Evolutionary conservation across 2,888 invertebrate genomes (phyloP).

Genomic region (Napeogenes sylphis): DNA sequence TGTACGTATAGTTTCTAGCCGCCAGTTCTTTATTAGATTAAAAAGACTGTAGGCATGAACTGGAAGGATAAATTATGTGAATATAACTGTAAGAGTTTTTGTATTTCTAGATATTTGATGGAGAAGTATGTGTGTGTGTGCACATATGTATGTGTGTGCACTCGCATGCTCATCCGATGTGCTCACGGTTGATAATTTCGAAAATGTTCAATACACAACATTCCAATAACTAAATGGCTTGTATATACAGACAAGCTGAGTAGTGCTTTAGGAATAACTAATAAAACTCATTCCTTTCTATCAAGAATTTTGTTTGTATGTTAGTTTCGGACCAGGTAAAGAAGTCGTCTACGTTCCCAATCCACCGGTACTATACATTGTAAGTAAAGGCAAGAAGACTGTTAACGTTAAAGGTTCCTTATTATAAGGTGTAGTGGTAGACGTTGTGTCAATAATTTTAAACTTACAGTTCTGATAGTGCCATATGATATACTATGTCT

Average conservation of each 20-base stretch:
- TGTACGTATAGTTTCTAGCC: conserved; percentile 12
- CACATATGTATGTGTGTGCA: conserved; percentile 39
- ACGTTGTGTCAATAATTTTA: conserved; percentile 23
- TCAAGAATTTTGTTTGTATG: conserved; percentile 17
- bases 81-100: background rate
- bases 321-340: conserved; percentile 29
- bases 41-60: too few species aligned
- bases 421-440: conserved; percentile 17
- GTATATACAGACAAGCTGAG: conserved; percentile 53
- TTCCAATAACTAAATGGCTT: conserved; percentile 33
- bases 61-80: background rate
- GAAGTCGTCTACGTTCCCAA: conserved; percentile 34
- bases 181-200: conserved; percentile 35
- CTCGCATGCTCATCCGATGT: conserved; percentile 72
- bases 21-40: background rate
- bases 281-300: conserved; percentile 10
- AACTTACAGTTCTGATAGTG: conserved; percentile 26
- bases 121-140: conserved; percentile 17
- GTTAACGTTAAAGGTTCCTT: conserved; percentile 23
- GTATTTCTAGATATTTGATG: conserved; percentile 4
- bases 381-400: conserved; percentile 25
- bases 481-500: conserved; percentile 33
- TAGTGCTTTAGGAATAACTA: conserved; percentile 13
- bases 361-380: conserved; percentile 26
- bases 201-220: conserved; percentile 28